These are phyloP conservation scores for Napeogenes inachia DNA, from an alignment of 2,888 invertebrate species.

Conservation along the genomic window DNA sequence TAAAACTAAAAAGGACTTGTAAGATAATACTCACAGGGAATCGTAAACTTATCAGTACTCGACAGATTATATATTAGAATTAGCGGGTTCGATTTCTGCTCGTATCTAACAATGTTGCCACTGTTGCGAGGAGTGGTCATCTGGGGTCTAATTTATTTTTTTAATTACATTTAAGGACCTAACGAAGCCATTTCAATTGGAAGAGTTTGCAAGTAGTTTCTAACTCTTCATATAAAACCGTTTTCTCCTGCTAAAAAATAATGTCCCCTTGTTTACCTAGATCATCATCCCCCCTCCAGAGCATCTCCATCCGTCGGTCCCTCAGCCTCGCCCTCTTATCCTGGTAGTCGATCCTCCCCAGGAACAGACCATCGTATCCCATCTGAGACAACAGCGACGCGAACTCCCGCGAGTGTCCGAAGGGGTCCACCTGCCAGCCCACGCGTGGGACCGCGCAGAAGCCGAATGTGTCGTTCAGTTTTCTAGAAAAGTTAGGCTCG, in stretches of 20 bases:
- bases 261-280: slow-evolving; percentile 71
- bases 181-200: too few species aligned
- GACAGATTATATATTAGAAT: too few species aligned
- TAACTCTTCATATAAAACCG: too few species aligned
- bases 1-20: too few species aligned
- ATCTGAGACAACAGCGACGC: slow-evolving; percentile 88
- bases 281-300: slow-evolving; percentile 87
- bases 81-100: too few species aligned
- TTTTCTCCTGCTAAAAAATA: background rate
- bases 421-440: slow-evolving; percentile 92
- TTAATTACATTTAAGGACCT: too few species aligned
- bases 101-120: too few species aligned
- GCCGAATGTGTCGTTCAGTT: slow-evolving; percentile 83
- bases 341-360: slow-evolving; percentile 91
- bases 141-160: too few species aligned
- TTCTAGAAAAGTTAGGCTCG: slow-evolving; percentile 40
- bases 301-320: slow-evolving; percentile 84
- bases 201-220: too few species aligned
- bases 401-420: slow-evolving; percentile 92
- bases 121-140: too few species aligned
- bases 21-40: too few species aligned
- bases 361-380: slow-evolving; percentile 90
- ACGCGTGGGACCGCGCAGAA: slow-evolving; percentile 83
- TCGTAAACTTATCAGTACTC: too few species aligned
- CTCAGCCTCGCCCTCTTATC: slow-evolving; percentile 82